Base-by-base conservation (phyloP, 2,113 vertebrate species). In the Cyprinodon tularosa region DNA sequence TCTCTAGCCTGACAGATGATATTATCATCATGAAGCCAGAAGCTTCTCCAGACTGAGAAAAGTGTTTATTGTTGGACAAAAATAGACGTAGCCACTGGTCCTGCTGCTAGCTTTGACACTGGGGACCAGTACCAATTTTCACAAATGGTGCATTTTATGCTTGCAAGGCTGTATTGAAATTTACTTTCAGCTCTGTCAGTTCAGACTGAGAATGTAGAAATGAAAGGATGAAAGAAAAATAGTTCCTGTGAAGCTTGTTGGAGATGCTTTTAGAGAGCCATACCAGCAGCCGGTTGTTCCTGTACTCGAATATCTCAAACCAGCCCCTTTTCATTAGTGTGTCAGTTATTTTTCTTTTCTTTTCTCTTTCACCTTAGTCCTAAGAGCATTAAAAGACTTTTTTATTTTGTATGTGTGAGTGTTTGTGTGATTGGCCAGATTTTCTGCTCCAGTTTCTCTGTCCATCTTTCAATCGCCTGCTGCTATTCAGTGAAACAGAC, bases 371-470 rank as follows among this genome's bases (percentile, higher is more conserved):
- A 67, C 22, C 66, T 76, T 72, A 81, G 57, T 6, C 20, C 70
- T 45, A 69, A 75, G 40, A 62, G 44, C 62, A 29, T n/a, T 50
- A 14, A 5, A n/a, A n/a, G 37, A 40, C 68, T 42, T 53, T 47
- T 68, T 62, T 5, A n/a, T 22, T 62, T 42, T 65, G 0, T 64
- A 4, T 80, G 47, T 76, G 57, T 80, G 50, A 73, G 5, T 84
- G 66, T 73, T 50, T 77, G 81, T 86, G 78, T 75, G 89, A 90
- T 83, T 84, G 85, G 89, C 75, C 88, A 92, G 38, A 91, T 92
- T 92, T 93, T 93, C 90, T 92, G 92, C 92, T 93, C 91, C 83
- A 93, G 85, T 93, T 92, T 87, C 63, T 74, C 78, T 59, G 65
- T 62, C 83, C 67, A 80, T 83, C 74, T 62, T 4, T 39, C 72